phyloP scores from a whole-genome alignment of 2,888 invertebrate genomes.

The Abrostola tripartita region DNA sequence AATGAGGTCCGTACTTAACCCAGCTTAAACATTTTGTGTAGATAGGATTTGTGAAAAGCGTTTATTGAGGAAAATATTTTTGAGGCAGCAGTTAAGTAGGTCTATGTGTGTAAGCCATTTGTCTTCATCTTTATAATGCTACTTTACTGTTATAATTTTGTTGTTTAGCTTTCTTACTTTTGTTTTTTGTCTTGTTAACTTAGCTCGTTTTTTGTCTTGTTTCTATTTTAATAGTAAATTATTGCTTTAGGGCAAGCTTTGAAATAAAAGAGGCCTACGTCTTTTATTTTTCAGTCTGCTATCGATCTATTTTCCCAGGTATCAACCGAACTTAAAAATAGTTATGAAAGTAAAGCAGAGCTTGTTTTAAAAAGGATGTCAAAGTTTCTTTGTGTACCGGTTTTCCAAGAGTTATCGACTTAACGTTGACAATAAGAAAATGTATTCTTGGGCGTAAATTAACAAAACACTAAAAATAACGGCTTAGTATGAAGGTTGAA shows the following conservation, averaged over 20 bases:
- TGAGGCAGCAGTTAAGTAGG: conserved; percentile 13
- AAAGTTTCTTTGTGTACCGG: too few species aligned
- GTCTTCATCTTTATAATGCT: conserved; percentile 11
- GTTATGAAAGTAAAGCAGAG: too few species aligned
- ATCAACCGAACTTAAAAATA: too few species aligned
- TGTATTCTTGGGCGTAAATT: too few species aligned
- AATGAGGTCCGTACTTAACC: conserved; percentile 66
- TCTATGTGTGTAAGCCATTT: conserved; percentile 25
- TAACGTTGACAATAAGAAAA: too few species aligned
- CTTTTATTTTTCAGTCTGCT: neutral
- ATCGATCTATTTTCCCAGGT: too few species aligned
- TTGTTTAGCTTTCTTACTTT: neutral
- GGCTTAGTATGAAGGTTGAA: too few species aligned
- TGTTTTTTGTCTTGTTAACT: conserved; percentile 2
- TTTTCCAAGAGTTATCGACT: too few species aligned
- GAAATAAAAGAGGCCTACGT: neutral
- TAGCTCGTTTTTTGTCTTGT: too few species aligned
- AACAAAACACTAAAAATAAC: too few species aligned
- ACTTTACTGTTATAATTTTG: neutral
- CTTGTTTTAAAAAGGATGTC: too few species aligned
- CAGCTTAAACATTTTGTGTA: conserved; percentile 59
- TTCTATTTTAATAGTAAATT: neutral
- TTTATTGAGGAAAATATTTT: conserved; percentile 47
- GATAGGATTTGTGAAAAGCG: conserved; percentile 57
- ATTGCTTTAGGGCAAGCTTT: neutral